Evolutionary conservation across 1,140 invertebrate genomes (phyloP).

Genomic region (Acyrthosiphon pisum): DNA sequence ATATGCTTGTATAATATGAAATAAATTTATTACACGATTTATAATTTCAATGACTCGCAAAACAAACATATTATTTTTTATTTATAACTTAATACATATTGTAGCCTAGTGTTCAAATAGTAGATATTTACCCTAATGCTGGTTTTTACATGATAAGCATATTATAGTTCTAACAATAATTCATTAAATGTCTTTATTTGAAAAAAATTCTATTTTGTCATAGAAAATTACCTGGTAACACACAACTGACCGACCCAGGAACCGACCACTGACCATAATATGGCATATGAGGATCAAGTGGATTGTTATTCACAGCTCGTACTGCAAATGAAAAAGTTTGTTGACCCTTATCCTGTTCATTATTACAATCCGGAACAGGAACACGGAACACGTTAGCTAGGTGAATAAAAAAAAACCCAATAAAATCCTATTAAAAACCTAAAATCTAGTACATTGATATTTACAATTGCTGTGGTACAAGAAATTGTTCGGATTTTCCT

Average conservation of each 20-base stretch:
- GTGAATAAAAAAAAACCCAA: background rate
- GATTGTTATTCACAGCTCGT: slow-evolving; percentile 40
- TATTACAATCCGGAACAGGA: slow-evolving; percentile 26
- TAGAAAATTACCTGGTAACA: slow-evolving; percentile 58
- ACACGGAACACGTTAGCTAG: slow-evolving; percentile 1
- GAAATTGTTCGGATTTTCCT: slow-evolving; percentile 6
- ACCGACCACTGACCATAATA: background rate
- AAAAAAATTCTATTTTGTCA: background rate
- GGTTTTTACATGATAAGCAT: background rate
- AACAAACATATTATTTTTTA: background rate
- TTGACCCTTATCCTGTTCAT: background rate
- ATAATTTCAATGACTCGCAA: background rate
- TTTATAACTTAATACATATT: background rate
- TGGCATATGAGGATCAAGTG: background rate
- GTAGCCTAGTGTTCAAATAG: background rate
- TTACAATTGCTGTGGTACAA: background rate
- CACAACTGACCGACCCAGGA: slow-evolving; percentile 64
- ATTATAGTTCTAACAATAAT: background rate
- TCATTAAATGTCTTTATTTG: background rate
- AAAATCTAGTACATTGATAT: background rate
- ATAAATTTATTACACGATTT: background rate
- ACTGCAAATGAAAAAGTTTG: slow-evolving; percentile 31
- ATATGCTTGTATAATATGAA: background rate
- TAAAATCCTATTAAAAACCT: background rate
- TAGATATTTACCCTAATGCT: background rate